phyloP scores from a whole-genome alignment of 2,797 vertebrate genomes.

The Eleutherodactylus coqui region DNA sequence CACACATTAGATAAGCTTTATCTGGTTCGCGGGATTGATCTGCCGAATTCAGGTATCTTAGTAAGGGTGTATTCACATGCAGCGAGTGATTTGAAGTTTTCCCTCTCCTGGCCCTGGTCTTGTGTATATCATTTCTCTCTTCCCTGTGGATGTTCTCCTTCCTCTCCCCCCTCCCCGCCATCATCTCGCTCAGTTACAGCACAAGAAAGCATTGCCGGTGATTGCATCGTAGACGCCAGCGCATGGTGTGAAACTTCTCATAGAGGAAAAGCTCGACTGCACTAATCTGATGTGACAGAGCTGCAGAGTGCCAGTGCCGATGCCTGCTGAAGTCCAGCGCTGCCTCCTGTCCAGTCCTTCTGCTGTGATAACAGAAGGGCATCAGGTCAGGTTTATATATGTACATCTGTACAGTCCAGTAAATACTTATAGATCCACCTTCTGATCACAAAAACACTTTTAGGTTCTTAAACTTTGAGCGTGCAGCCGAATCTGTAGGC shows the following conservation, averaged over 20 bases:
- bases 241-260: conserved; percentile 19
- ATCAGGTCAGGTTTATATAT: conserved; percentile 18
- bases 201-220: neutral
- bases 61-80: too few species aligned
- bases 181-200: neutral
- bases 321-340: conserved; percentile 11
- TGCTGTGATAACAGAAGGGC: conserved; percentile 37
- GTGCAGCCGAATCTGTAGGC: too few species aligned
- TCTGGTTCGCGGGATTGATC: too few species aligned
- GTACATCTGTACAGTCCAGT: neutral
- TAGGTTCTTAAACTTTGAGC: neutral
- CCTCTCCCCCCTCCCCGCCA: neutral
- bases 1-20: too few species aligned
- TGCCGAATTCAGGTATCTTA: too few species aligned
- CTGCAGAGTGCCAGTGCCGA: neutral
- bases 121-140: neutral
- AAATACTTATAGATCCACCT: too few species aligned
- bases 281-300: conserved; percentile 43
- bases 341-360: conserved; percentile 48
- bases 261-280: neutral
- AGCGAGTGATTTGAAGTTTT: too few species aligned
- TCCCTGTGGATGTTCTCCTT: neutral
- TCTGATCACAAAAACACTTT: neutral
- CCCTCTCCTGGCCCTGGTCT: neutral
- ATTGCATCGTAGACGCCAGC: neutral